Base-by-base conservation (phyloP, 2,888 invertebrate species). In the Acanthosepion esculentum region DNA sequence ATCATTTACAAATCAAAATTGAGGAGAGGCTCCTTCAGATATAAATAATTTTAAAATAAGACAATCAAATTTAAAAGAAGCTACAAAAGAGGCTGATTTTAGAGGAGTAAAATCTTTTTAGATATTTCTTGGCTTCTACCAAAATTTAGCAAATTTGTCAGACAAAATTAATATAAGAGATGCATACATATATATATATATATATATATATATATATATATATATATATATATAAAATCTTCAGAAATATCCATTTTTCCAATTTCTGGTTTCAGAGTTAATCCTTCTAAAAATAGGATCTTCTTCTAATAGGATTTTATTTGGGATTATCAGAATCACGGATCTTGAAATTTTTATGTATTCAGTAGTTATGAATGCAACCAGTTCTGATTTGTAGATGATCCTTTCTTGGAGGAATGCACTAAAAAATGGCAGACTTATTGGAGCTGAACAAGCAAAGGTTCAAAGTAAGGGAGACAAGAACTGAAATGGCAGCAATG, bases 311-410 rank as follows among this genome's bases (percentile, higher is more conserved):
- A 78, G n/a, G 78, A 78, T 78, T 78, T 78, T n/a, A 78, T 78
- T 78, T 78, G 78, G 78, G 78, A 78, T 78, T 78, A n/a, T n/a
- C n/a, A 78, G n/a, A 78, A n/a, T 78, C 78, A 78, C 78, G 7
- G 29, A 78, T 78, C 78, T 78, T 78, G 78, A 78, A 64, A 78
- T 78, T 78, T 78, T 78, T 78, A 78, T 78, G 78, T 78, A 78
- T 78, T 78, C 78, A 78, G 78, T 8, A 78, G 78, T 78, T 78
- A 78, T 78, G n/a, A 78, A 78, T 78, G n/a, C 78, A 78, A 78
- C 78, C 55, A 55, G 55, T 55, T 55, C 55, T 55, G 55, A 15
- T 55, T 55, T 55, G 55, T 78, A 78, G 78, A 29, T 78, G 78
- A 78, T 78, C 78, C 78, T 78, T 78, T 78, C n/a, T 78, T 78